Conservation (phyloP, 2,888 invertebrate species). For the Spilarctia lutea region DNA sequence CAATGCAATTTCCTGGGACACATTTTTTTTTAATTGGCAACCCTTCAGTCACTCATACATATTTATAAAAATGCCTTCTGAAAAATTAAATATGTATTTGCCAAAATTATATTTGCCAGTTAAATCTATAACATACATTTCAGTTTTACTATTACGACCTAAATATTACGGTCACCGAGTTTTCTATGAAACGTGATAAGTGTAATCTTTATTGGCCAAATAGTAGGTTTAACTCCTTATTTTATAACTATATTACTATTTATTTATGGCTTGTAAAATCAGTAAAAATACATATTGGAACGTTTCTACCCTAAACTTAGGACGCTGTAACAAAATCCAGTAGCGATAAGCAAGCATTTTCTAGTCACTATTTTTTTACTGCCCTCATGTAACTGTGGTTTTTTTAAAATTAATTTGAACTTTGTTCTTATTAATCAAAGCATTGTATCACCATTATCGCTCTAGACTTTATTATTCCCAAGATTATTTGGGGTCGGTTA, state of each 20-base stretch:
- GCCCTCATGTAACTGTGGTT: too few relatives aligned
- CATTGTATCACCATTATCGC: too few relatives aligned
- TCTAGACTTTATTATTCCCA: too few relatives aligned
- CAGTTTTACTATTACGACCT: not conserved
- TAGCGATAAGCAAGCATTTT: not conserved
- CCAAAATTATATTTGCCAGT: not conserved
- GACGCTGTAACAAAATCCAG: conserved; percentile 6
- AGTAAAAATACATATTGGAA: too few relatives aligned
- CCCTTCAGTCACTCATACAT: too few relatives aligned
- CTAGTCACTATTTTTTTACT: not conserved
- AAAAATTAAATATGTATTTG: too few relatives aligned
- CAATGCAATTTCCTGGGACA: too few relatives aligned
- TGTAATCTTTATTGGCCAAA: not conserved
- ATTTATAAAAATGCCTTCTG: too few relatives aligned
- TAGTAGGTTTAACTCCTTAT: not conserved
- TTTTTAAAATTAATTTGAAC: too few relatives aligned
- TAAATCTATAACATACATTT: not conserved
- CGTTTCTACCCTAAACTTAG: not conserved
- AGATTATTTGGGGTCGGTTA: too few relatives aligned
- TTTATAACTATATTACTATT: not conserved
- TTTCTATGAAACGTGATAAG: not conserved
- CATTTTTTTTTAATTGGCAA: too few relatives aligned
- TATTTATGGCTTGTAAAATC: not conserved
- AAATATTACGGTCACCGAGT: not conserved
- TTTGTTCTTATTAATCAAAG: too few relatives aligned